Percentiles rank a stretch among this genome's conserved stretches.
These are phyloP conservation scores for Cataglyphis cursor DNA, from an alignment of 2,888 invertebrate genomes.

Conservation along the genomic window DNA sequence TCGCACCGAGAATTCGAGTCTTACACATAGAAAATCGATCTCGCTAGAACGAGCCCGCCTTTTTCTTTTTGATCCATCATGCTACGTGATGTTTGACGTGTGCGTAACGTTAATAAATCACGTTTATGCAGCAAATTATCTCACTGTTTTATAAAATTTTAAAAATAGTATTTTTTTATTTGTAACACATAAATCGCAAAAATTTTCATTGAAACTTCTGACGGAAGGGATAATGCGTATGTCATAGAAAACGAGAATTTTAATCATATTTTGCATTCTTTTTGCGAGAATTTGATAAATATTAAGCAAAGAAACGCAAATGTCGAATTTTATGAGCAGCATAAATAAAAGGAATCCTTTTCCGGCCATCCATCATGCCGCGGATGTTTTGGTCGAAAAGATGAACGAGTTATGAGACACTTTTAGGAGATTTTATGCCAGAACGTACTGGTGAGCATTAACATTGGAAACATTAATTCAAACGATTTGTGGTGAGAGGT, in stretches of 20 bases:
- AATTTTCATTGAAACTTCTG: neutral
- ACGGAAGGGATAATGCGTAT: neutral
- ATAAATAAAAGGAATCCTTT: constrained; percentile 57
- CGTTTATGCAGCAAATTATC: constrained; percentile 29
- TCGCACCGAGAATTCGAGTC: constrained; percentile 62
- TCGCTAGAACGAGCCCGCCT: constrained; percentile 43
- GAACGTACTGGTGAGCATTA: constrained; percentile 33
- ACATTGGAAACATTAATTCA: constrained; percentile 48
- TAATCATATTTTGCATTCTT: neutral
- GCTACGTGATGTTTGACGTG: constrained; percentile 62
- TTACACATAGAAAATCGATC: constrained; percentile 69
- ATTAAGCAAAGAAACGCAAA: constrained; percentile 7
- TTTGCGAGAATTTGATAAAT: constrained; percentile 1
- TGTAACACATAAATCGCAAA: neutral
- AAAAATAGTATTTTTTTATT: neutral
- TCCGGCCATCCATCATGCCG: constrained; percentile 63
- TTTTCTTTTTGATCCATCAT: constrained; percentile 70
- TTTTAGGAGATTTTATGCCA: constrained; percentile 40
- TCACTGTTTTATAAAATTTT: neutral
- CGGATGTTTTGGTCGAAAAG: constrained; percentile 44
- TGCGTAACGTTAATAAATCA: constrained; percentile 67
- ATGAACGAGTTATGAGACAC: constrained; percentile 66
- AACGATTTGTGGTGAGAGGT: constrained; percentile 12
- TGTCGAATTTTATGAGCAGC: constrained; percentile 52
- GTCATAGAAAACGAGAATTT: neutral